These are phyloP conservation scores for Caranx ignobilis DNA, from an alignment of 2,113 vertebrate genomes.

Conservation along the genomic window DNA sequence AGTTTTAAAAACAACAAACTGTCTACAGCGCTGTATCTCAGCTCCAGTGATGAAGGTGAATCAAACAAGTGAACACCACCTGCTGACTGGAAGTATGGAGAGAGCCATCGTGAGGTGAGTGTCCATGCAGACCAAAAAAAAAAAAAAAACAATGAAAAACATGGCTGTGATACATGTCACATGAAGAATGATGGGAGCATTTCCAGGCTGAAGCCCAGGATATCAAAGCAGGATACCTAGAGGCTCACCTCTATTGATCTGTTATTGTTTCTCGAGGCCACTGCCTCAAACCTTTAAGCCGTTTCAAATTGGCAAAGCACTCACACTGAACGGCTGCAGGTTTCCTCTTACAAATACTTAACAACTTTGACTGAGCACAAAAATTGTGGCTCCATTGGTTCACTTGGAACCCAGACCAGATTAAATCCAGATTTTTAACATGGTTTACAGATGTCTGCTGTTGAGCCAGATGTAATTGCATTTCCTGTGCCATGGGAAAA, in stretches of 20 bases:
- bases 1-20: slow-evolving; percentile 66
- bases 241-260: slow-evolving; percentile 76
- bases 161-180: slow-evolving; percentile 28
- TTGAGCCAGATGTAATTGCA: background rate
- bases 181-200: slow-evolving; percentile 51
- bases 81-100: slow-evolving; percentile 28
- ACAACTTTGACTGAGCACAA: slow-evolving; percentile 18
- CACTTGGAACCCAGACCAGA: slow-evolving; percentile 19
- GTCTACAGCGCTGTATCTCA: slow-evolving; percentile 40
- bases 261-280: slow-evolving; percentile 70
- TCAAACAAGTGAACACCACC: slow-evolving; percentile 44
- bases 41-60: slow-evolving; percentile 57
- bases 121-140: slow-evolving; percentile 11
- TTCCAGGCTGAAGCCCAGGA: slow-evolving; percentile 56
- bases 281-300: slow-evolving; percentile 59
- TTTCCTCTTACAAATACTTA: slow-evolving; percentile 19
- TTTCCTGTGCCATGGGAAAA: background rate
- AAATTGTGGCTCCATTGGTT: slow-evolving; percentile 5
- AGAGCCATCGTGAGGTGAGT: background rate
- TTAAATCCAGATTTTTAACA: background rate
- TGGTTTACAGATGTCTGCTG: slow-evolving; percentile 8
- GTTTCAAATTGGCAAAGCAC: slow-evolving; percentile 55
- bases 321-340: slow-evolving; percentile 16
- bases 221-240: slow-evolving; percentile 69
- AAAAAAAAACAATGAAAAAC: background rate